Conservation (phyloP, 2,113 vertebrate genomes). For the Syngnathus scovelli region DNA sequence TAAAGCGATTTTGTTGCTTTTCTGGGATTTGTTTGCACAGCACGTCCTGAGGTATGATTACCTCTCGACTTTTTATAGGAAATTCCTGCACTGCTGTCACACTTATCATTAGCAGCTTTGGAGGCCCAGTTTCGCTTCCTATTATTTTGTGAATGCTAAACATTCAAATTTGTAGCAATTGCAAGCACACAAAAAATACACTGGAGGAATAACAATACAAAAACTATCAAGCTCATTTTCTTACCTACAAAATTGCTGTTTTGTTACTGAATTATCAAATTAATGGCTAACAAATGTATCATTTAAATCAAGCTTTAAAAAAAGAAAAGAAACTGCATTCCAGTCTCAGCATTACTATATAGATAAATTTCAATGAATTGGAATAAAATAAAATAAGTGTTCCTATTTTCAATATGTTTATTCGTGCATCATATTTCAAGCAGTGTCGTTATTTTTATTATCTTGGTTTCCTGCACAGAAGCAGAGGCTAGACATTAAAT, state of each 20-base stretch:
- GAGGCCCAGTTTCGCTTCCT: conserved; percentile 19
- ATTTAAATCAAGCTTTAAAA: no score
- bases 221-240: no score
- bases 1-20: background rate
- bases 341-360: no score
- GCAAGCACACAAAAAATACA: no score
- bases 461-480: conserved; percentile 19
- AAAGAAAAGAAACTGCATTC: no score
- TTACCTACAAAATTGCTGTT: no score
- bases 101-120: conserved; percentile 35
- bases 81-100: conserved; percentile 18
- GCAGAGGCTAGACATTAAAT: conserved; percentile 28
- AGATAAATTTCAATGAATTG: background rate
- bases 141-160: no score
- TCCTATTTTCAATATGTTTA: background rate
- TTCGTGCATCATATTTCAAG: background rate
- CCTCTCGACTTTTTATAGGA: background rate
- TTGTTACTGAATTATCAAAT: no score
- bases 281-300: no score
- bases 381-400: background rate
- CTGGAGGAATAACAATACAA: no score
- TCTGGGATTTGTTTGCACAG: background rate
- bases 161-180: no score
- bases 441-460: conserved; percentile 28
- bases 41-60: conserved; percentile 21